Base-by-base conservation (phyloP, 2,888 invertebrate species). In the Leucania comma region DNA sequence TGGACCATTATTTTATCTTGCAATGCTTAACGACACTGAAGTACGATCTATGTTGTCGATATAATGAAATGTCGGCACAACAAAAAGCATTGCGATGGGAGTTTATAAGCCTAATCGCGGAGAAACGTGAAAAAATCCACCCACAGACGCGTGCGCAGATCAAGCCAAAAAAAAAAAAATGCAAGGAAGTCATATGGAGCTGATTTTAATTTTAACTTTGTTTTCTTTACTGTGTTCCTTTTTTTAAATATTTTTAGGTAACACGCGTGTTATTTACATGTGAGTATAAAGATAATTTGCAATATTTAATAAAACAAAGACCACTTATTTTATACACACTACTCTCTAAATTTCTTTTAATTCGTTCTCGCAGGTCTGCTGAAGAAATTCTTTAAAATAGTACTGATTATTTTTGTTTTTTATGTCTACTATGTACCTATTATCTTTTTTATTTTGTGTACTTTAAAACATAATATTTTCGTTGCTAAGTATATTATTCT, bases 121-220 rank as follows among this genome's bases (percentile, higher is more conserved):
- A 90, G 92, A 94, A 94, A 93, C 95, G 94, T 95, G 94, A 95
- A 95, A 93, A 93, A 94, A 93, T 94, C 90, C 95, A 92, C 94
- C 94, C 94, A 94, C 91, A 86, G 87, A 91, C 94, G 93, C 94
- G 94, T 93, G 95, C 93, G 91, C 90, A 73, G 82, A 84, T 81
- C 84, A 59, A 24, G 58, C 38, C 54, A 51, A 26, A 73, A 83
- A 38, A 26, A 73, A 83, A 38, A 87, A 82, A 85, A 88, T 90
- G 89, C 89, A 87, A 79, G 77, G 87, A 87, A 88, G 78, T 82
- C 24, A 60, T 78, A 86, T 80, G 87, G 92, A 94, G 94, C 20
- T 84, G 93, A 26, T 72, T 59, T 35, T 35, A 14, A 12, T 12
- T 22, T 12, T 53, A 9, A 26, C 5, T 26, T 26, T 9, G 4